Conservation (phyloP, 1,140 invertebrate genomes). For the Uloborus diversus region DNA sequence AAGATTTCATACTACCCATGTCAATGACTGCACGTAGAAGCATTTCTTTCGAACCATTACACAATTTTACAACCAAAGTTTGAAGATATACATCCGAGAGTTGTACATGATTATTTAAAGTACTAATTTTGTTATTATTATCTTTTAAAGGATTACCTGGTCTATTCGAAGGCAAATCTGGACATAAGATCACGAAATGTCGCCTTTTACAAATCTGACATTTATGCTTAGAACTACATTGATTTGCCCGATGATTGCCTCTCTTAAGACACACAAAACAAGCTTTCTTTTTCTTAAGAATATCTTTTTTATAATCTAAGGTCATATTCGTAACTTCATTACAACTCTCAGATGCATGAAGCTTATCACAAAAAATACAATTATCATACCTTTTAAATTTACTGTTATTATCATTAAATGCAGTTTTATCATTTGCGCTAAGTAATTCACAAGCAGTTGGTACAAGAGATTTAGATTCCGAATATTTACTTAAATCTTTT, state of each 20-base stretch:
- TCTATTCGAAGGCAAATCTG: not conserved
- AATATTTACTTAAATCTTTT: conserved; percentile 24
- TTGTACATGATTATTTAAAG: conserved; percentile 11
- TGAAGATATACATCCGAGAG: conserved; percentile 24
- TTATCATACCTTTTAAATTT: not conserved
- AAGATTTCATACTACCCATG: conserved; percentile 3
- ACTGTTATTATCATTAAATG: not conserved
- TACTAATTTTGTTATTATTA: conserved; percentile 1
- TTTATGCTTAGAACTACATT: conserved; percentile 7
- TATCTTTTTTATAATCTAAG: conserved; percentile 17
- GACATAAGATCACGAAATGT: conserved; percentile 10
- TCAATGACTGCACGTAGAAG: conserved; percentile 4
- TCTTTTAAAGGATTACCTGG: not conserved
- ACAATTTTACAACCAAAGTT: conserved; percentile 24
- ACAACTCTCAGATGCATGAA: conserved; percentile 12
- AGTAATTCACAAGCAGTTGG: conserved; percentile 12
- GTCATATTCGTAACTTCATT: not conserved
- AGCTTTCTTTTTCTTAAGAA: conserved; percentile 21
- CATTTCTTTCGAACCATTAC: conserved; percentile 3
- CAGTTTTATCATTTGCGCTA: not conserved
- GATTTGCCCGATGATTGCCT: not conserved
- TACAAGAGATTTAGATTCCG: not conserved
- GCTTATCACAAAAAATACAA: conserved; percentile 27
- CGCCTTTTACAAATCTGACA: conserved; percentile 11
- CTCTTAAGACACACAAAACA: conserved; percentile 17